A percentile compares a stretch with the other conserved stretches of the same genome.
Evolutionary conservation across 2,888 invertebrate genomes (phyloP).

Genomic region (Lasioglossum leucozonium): DNA sequence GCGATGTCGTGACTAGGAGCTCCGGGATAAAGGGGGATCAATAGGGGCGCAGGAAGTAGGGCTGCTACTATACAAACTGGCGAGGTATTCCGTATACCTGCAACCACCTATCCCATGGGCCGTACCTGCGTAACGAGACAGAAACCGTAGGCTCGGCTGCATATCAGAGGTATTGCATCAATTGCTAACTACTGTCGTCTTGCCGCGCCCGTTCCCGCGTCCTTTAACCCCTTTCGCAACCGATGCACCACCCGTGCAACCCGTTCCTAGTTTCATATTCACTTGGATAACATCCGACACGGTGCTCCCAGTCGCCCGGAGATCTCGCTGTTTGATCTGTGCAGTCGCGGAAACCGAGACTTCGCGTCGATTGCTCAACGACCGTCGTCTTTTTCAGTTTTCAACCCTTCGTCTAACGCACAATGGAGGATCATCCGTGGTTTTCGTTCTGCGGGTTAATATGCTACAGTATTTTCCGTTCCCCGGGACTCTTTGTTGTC

Average conservation of each 20-base stretch:
- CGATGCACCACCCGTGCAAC: neutral
- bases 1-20: constrained; percentile 76
- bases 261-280: constrained; percentile 1
- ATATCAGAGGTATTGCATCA: constrained; percentile 42
- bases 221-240: constrained; percentile 14
- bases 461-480: neutral
- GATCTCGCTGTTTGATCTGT: constrained; percentile 3
- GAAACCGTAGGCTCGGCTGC: constrained; percentile 50
- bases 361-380: neutral
- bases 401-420: neutral
- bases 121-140: constrained; percentile 67
- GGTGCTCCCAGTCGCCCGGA: neutral
- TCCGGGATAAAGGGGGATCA: constrained; percentile 74
- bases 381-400: neutral
- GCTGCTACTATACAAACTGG: constrained; percentile 74
- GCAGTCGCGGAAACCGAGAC: neutral
- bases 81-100: constrained; percentile 70
- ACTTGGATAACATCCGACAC: constrained; percentile 1
- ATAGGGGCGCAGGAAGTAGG: constrained; percentile 74
- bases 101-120: constrained; percentile 66
- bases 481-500: neutral
- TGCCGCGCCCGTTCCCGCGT: neutral
- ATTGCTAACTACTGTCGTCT: constrained; percentile 11
- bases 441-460: neutral
- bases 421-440: neutral